A percentile compares a stretch with the other conserved stretches of the same genome.
Conservation (phyloP, 1,140 invertebrate genomes). For the Plutomurus gul region DNA sequence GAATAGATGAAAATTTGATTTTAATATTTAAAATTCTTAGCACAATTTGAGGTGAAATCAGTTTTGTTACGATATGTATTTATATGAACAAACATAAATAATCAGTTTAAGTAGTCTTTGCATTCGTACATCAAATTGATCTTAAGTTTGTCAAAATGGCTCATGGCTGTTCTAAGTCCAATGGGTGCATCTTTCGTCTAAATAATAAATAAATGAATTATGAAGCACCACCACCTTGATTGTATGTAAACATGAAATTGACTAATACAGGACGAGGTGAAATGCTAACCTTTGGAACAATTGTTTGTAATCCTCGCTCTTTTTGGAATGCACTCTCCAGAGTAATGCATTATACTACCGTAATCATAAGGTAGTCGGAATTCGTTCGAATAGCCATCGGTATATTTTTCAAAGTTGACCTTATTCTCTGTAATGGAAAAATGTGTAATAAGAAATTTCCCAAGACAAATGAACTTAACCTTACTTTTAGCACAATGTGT, state of each 20-base stretch:
- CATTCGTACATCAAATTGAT: slow-evolving; percentile 30
- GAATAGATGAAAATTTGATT: no score
- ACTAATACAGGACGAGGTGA: no score
- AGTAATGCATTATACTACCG: slow-evolving; percentile 59
- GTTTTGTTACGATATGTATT: no score
- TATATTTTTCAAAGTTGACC: slow-evolving; percentile 22
- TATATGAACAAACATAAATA: no score
- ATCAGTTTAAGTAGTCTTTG: background rate
- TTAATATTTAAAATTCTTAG: no score
- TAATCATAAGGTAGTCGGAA: slow-evolving; percentile 52
- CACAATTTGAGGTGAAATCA: no score
- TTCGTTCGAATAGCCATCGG: background rate
- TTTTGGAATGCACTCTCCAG: slow-evolving; percentile 60
- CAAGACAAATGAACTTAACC: background rate
- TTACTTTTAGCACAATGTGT: no score
- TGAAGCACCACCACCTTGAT: background rate
- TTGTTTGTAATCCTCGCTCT: slow-evolving; percentile 44
- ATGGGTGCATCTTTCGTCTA: slow-evolving; percentile 30
- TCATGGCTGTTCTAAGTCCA: slow-evolving; percentile 23
- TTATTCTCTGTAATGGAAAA: background rate
- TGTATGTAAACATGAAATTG: background rate
- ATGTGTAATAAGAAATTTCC: background rate
- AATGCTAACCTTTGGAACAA: slow-evolving; percentile 4
- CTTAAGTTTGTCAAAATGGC: slow-evolving; percentile 39
- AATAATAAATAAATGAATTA: background rate